Evolutionary conservation across 2,113 vertebrate species (phyloP).

Genomic region (Mixornis gularis): DNA sequence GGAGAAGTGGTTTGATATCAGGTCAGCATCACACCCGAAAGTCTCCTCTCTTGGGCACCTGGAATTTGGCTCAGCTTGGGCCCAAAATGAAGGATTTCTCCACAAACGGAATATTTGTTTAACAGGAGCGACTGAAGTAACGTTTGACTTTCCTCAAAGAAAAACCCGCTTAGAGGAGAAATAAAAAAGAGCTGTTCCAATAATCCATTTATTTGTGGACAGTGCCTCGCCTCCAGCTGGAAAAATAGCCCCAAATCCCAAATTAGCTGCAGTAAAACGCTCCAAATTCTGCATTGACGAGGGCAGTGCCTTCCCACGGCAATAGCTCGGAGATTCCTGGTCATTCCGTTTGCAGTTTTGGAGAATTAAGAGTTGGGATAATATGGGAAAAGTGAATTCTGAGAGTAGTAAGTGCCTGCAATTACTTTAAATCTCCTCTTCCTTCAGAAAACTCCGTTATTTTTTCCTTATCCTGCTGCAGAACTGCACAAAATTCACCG

Average conservation of each 20-base stretch:
- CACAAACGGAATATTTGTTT: background rate
- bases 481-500: background rate
- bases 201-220: background rate
- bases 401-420: background rate
- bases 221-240: background rate
- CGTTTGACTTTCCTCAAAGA: background rate
- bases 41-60: background rate
- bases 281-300: background rate
- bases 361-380: background rate
- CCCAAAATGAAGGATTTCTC: background rate
- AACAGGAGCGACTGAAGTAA: background rate
- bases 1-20: background rate
- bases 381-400: background rate
- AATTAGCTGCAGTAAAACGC: background rate
- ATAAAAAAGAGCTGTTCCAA: background rate
- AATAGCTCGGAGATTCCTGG: background rate
- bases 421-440: background rate
- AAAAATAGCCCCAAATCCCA: background rate
- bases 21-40: accelerated
- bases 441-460: background rate
- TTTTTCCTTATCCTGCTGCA: background rate
- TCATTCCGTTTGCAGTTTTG: background rate
- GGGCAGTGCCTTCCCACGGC: background rate
- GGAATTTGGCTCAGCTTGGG: background rate
- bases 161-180: background rate